phyloP scores from a whole-genome alignment of 2,797 vertebrate species.

The Chelonia mydas region DNA sequence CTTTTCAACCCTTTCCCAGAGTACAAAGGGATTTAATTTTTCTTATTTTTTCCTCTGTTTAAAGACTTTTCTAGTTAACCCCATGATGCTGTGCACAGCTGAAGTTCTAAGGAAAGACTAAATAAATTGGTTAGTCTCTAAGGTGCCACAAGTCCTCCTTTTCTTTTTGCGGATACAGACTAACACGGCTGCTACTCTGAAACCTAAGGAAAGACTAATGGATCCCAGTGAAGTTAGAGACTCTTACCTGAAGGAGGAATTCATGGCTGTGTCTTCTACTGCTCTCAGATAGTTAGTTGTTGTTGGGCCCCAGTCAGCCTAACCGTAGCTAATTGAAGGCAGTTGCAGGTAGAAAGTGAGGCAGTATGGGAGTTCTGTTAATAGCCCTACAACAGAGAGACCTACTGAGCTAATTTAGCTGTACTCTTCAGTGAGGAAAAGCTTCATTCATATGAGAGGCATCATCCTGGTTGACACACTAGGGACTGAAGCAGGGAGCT shows the following conservation, averaged over 20 bases:
- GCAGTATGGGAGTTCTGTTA: not conserved
- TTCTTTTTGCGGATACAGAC: no score
- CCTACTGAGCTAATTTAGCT: not conserved
- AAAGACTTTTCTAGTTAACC: not conserved
- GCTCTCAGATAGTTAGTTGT: not conserved
- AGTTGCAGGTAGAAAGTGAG: not conserved
- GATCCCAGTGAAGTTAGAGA: not conserved
- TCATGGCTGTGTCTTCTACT: not conserved
- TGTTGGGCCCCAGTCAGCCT: rapidly evolving
- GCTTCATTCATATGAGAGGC: not conserved
- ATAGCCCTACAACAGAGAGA: not conserved
- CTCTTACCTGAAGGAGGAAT: not conserved
- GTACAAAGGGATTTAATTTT: rapidly evolving
- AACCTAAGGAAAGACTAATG: rapidly evolving
- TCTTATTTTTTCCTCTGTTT: rapidly evolving
- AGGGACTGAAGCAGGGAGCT: not conserved
- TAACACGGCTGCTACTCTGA: no score
- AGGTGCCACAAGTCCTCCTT: no score
- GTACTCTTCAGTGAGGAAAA: not conserved
- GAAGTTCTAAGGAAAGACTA: rapidly evolving
- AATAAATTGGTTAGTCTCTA: no score
- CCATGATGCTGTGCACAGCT: not conserved
- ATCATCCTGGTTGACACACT: not conserved
- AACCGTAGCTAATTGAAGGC: rapidly evolving
- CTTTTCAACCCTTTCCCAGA: not conserved